Conservation (phyloP, 1,140 invertebrate genomes). For the Bemisia tabaci region DNA sequence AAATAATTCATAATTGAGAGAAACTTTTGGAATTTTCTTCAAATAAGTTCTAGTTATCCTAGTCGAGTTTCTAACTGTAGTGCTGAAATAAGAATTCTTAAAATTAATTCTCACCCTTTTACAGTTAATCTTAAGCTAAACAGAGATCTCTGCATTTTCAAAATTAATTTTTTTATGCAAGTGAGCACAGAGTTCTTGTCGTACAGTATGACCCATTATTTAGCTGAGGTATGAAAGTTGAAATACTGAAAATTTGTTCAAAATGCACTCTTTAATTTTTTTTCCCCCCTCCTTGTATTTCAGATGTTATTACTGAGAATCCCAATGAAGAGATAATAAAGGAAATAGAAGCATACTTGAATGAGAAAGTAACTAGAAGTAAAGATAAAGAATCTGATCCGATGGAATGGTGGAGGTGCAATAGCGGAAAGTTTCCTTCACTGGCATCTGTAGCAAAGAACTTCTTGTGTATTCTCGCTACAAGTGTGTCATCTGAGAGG, state of each 20-base stretch:
- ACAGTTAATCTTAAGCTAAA: too few species aligned
- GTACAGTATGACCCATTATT: too few species aligned
- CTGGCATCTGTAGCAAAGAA: not conserved
- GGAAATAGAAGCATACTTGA: not conserved
- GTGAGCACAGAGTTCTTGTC: too few species aligned
- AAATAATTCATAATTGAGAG: too few species aligned
- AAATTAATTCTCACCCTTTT: too few species aligned
- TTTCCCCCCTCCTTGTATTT: not conserved
- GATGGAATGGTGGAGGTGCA: not conserved
- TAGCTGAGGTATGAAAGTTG: slow-evolving; percentile 5
- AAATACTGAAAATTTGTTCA: not conserved
- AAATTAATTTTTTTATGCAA: too few species aligned
- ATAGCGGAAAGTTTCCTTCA: not conserved
- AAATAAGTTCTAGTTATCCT: too few species aligned
- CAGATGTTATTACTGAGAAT: slow-evolving; percentile 2
- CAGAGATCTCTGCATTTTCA: too few species aligned
- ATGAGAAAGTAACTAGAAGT: not conserved
- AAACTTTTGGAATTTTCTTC: too few species aligned
- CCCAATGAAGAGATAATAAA: slow-evolving; percentile 1
- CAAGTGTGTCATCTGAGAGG: too few species aligned
- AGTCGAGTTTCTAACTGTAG: too few species aligned
- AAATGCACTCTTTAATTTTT: slow-evolving; percentile 1
- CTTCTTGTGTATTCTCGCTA: not conserved
- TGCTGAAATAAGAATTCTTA: too few species aligned
- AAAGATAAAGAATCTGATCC: slow-evolving; percentile 1